Evolutionary conservation across 2,888 invertebrate species (phyloP), one percentile per base, ranked within the genome.

Genomic region (Sinodicranocentrus sp.): DNA sequence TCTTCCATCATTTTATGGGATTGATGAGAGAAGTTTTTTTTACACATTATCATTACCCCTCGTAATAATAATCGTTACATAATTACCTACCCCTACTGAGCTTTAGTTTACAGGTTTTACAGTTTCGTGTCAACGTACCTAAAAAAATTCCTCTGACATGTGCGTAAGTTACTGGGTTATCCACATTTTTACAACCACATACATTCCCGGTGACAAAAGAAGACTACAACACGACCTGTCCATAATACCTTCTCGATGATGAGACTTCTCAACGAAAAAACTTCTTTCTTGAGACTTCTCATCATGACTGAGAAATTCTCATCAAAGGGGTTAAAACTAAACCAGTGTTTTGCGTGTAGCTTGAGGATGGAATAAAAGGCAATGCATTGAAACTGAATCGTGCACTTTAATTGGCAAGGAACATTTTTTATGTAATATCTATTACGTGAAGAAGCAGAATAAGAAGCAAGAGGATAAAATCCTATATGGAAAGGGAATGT

Each of bases 401-500:
- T 48, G 17, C 15, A 48, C 39, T 39, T 39, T 39, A 8, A 39
- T 13, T 39, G 8, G 13, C 17, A n/a, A n/a, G 5, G 15, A 48
- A 48, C 5, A 48, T n/a, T 10, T 48, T 13, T n/a, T 48, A 13
- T 48, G 48, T 48, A 48, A 48, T 13, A 48, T 48, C 48, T 5
- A 48, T 17, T 48, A 5, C 17, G 48, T 15, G 3, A 48, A 33
- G 10, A 8, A 44, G 61, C 19, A 67, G 26, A 52, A 65, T 65
- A 28, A 65, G 61, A 76, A n/a, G n/a, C n/a, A n/a, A n/a, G n/a
- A n/a, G n/a, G n/a, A n/a, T n/a, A n/a, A n/a, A n/a, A n/a, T n/a
- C n/a, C n/a, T n/a, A n/a, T 61, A 65, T 76, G 65, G 25, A 76
- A 76, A 76, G 65, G 65, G 76, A 76, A 76, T 76, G 63, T 76